phyloP scores from a whole-genome alignment of 1,140 invertebrate genomes.

The Drosophila eugracilis region DNA sequence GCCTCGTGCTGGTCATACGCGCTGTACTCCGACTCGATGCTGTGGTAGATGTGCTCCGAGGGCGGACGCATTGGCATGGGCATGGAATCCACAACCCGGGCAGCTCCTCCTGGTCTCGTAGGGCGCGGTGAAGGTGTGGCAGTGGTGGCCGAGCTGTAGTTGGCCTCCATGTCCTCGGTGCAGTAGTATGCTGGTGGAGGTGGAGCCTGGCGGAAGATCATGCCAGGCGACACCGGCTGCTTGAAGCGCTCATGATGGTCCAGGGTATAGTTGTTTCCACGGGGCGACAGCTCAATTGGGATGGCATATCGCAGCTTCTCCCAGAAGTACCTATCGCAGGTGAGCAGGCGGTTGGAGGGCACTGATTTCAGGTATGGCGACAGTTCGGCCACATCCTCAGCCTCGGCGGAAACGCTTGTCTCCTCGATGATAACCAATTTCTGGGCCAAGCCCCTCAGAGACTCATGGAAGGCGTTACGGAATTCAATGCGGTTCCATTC shows the following conservation, averaged over 20 bases:
- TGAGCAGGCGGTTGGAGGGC: slow-evolving; percentile 91
- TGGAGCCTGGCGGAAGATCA: slow-evolving; percentile 82
- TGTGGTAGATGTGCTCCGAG: slow-evolving; percentile 94
- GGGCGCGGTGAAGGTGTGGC: slow-evolving; percentile 88
- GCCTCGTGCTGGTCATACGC: slow-evolving; percentile 83
- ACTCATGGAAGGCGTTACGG: slow-evolving; percentile 93
- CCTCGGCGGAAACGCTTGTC: slow-evolving; percentile 90
- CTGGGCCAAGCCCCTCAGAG: slow-evolving; percentile 92
- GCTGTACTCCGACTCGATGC: slow-evolving; percentile 93
- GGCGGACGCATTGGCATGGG: slow-evolving; percentile 87
- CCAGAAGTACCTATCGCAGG: slow-evolving; percentile 96
- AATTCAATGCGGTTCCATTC: slow-evolving; percentile 95
- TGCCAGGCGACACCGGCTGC: slow-evolving; percentile 84
- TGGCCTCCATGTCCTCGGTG: slow-evolving; percentile 86
- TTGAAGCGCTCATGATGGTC: slow-evolving; percentile 85
- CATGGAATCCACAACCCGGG: slow-evolving; percentile 70
- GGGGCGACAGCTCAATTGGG: slow-evolving; percentile 87
- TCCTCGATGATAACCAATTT: slow-evolving; percentile 95
- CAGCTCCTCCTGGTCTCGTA: slow-evolving; percentile 74
- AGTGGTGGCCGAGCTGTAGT: slow-evolving; percentile 88
- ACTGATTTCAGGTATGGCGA: slow-evolving; percentile 94
- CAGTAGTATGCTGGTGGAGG: slow-evolving; percentile 85
- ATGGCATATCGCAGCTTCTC: slow-evolving; percentile 95
- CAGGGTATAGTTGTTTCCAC: slow-evolving; percentile 85
- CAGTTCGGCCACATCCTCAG: slow-evolving; percentile 94